phyloP scores from a whole-genome alignment of 2,888 invertebrate genomes.

The Ctena decussata region DNA sequence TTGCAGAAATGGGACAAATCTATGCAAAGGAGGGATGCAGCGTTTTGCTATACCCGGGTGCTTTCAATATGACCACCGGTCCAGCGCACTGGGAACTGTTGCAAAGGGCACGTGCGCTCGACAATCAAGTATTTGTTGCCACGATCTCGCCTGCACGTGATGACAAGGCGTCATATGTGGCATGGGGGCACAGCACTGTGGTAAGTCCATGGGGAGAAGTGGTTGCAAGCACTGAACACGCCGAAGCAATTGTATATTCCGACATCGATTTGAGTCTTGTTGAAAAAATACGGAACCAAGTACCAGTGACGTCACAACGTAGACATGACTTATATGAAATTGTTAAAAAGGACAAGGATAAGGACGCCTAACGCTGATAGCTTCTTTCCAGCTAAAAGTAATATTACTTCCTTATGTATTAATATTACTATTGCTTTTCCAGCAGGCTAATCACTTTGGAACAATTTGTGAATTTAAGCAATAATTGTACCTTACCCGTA shows the following conservation, averaged over 20 bases:
- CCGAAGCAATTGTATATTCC: slow-evolving; percentile 91
- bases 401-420: too few relatives aligned
- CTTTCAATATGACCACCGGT: slow-evolving; percentile 98
- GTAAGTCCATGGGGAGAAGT: slow-evolving; percentile 94
- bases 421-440: too few relatives aligned
- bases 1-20: slow-evolving; percentile 92
- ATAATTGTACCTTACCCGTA: too few relatives aligned
- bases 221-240: slow-evolving; percentile 90
- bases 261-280: slow-evolving; percentile 93
- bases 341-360: slow-evolving; percentile 10
- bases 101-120: slow-evolving; percentile 93
- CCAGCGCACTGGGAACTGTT: slow-evolving; percentile 97
- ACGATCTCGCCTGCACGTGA: slow-evolving; percentile 95
- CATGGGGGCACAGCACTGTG: slow-evolving; percentile 95
- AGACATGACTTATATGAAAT: slow-evolving; percentile 91
- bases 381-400: too few relatives aligned
- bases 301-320: slow-evolving; percentile 93
- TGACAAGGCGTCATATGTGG: slow-evolving; percentile 91
- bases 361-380: neutral
- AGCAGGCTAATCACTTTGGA: too few relatives aligned
- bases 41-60: slow-evolving; percentile 96
- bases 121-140: slow-evolving; percentile 96
- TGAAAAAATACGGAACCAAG: slow-evolving; percentile 93
- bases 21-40: slow-evolving; percentile 90
- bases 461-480: too few relatives aligned